Evolutionary conservation across 2,113 vertebrate genomes (phyloP).

Genomic region (Porphyrio hochstetteri): DNA sequence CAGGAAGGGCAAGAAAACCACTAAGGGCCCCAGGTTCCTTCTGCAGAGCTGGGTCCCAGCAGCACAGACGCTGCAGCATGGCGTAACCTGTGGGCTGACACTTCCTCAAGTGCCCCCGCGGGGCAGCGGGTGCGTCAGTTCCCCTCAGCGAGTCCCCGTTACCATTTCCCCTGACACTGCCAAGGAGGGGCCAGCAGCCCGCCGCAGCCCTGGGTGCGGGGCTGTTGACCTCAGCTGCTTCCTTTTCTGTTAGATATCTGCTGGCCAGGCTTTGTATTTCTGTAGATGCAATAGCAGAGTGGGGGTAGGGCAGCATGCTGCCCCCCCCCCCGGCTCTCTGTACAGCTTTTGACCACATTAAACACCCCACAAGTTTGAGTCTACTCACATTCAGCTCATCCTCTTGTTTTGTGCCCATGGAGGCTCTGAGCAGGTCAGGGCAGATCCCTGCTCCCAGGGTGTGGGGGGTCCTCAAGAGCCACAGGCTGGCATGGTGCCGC

Average conservation of each 20-base stretch:
- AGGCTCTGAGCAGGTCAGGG: fast-evolving
- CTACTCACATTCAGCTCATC: neutral
- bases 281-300: neutral
- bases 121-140: neutral
- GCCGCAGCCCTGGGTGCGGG: neutral
- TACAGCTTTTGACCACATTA: conserved; percentile 35
- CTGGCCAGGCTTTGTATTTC: neutral
- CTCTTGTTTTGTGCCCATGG: neutral
- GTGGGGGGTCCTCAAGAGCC: fast-evolving
- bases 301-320: fast-evolving
- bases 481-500: neutral
- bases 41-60: neutral
- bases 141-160: neutral
- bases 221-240: neutral
- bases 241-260: neutral
- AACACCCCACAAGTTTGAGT: neutral
- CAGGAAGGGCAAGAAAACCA: neutral
- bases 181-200: neutral
- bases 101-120: fast-evolving
- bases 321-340: fast-evolving
- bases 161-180: fast-evolving
- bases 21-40: neutral
- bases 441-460: neutral
- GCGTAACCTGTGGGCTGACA: neutral
- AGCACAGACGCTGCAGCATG: fast-evolving